Conservation (phyloP, 2,113 vertebrate genomes). For the Hipposideros armiger region DNA sequence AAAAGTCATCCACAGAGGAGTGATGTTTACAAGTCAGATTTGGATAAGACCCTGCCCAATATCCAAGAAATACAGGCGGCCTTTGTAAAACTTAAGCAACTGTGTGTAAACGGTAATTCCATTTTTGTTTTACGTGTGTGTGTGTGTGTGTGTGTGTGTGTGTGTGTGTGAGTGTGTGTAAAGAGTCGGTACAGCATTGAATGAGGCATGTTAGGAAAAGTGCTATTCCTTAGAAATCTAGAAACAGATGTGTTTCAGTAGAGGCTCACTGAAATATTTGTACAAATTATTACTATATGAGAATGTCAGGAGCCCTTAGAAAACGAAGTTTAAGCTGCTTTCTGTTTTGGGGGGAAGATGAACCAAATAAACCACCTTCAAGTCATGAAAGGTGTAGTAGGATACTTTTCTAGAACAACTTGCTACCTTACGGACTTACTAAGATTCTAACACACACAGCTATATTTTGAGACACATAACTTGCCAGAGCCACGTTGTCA, state of each 20-base stretch:
- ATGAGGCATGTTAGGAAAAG: background rate
- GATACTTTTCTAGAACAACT: background rate
- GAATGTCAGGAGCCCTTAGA: background rate
- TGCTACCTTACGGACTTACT: background rate
- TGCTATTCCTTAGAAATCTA: background rate
- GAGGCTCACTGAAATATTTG: background rate
- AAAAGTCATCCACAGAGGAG: constrained; percentile 96
- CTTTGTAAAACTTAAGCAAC: constrained; percentile 93
- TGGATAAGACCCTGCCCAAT: constrained; percentile 94
- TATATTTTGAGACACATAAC: background rate
- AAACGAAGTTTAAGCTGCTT: constrained; percentile 5
- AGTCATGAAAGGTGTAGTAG: background rate
- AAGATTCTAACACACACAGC: background rate
- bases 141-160: too few relatives aligned
- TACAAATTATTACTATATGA: background rate
- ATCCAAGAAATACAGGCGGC: constrained; percentile 95
- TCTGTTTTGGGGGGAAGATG: background rate
- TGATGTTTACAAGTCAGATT: constrained; percentile 92
- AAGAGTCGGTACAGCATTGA: background rate
- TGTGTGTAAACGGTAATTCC: constrained; percentile 94
- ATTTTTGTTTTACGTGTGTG: background rate
- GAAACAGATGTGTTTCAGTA: background rate
- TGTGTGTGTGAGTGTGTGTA: too few relatives aligned
- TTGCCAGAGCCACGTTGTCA: background rate
- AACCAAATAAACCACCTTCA: background rate